Evolutionary conservation across 2,888 invertebrate genomes (phyloP).

Genomic region (Cinara cedri): DNA sequence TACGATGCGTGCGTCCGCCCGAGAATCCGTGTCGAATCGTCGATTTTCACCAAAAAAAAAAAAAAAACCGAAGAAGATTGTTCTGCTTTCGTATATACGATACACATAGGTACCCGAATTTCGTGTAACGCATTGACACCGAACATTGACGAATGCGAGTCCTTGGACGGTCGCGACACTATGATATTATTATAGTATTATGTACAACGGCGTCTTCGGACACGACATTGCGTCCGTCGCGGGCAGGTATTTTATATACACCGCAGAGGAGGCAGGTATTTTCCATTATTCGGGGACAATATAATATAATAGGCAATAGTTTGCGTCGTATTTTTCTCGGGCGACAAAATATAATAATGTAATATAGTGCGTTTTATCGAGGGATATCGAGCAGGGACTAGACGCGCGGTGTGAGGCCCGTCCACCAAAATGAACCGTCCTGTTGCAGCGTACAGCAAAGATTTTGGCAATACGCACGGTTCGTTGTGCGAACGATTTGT

Average conservation of each 20-base stretch:
- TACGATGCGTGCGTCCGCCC: too few relatives aligned
- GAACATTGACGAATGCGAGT: constrained; percentile 23
- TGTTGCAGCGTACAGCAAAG: too few relatives aligned
- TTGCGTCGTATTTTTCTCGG: too few relatives aligned
- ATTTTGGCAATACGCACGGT: too few relatives aligned
- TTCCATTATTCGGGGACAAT: neutral
- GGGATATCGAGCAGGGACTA: too few relatives aligned
- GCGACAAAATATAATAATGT: neutral
- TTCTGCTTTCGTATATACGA: constrained; percentile 27
- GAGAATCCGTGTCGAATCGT: constrained; percentile 44
- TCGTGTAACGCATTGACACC: constrained; percentile 19
- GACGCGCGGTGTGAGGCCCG: too few relatives aligned
- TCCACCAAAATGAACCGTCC: too few relatives aligned
- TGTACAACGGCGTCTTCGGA: neutral
- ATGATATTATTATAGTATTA: too few relatives aligned
- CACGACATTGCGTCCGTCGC: neutral
- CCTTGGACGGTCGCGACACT: constrained; percentile 16
- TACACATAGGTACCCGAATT: too few relatives aligned
- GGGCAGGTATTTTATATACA: neutral
- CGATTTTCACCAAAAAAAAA: constrained; percentile 22
- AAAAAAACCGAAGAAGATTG: constrained; percentile 19
- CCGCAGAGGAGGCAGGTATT: neutral
- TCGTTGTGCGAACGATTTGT: too few relatives aligned
- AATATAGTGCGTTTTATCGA: neutral
- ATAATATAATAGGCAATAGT: too few relatives aligned